These are phyloP conservation scores for Temnothorax nylanderi DNA, from an alignment of 1,140 invertebrate genomes.

Conservation along the genomic window DNA sequence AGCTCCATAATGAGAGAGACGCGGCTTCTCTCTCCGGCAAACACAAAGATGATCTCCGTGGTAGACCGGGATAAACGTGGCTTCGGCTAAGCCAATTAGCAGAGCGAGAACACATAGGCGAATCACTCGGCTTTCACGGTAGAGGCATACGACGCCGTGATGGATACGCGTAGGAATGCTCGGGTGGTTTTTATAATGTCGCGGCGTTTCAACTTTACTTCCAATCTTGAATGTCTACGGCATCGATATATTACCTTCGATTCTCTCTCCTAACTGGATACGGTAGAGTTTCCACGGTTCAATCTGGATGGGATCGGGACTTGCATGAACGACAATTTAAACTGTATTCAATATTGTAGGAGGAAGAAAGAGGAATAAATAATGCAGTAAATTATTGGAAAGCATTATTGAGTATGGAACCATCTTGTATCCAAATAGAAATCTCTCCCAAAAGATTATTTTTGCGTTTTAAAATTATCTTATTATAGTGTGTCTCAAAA, in stretches of 20 bases:
- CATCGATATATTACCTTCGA: slow-evolving; percentile 32
- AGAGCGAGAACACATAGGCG: slow-evolving; percentile 26
- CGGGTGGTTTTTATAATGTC: slow-evolving; percentile 25
- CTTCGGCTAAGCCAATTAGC: slow-evolving; percentile 53
- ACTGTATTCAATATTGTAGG: not conserved
- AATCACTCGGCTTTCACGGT: slow-evolving; percentile 32
- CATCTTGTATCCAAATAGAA: not conserved
- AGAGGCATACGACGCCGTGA: slow-evolving; percentile 13
- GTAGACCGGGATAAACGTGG: slow-evolving; percentile 42
- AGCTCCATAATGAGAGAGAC: slow-evolving; percentile 27
- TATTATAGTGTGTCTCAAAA: not conserved
- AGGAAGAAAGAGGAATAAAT: not conserved
- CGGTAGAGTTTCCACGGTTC: not conserved
- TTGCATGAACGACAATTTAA: not conserved
- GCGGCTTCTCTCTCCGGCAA: not conserved
- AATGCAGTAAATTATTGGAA: not conserved
- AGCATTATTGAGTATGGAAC: not conserved
- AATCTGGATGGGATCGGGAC: not conserved
- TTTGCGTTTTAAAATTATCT: not conserved
- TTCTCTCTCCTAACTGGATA: not conserved
- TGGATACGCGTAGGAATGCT: slow-evolving; percentile 43
- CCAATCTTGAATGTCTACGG: slow-evolving; percentile 19
- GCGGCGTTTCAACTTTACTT: slow-evolving; percentile 26
- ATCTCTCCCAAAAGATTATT: too few relatives aligned
- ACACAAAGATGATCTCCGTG: slow-evolving; percentile 44